Conservation (phyloP, 92 coral and sea anemone species). For the Anthopleura xanthogrammica region DNA sequence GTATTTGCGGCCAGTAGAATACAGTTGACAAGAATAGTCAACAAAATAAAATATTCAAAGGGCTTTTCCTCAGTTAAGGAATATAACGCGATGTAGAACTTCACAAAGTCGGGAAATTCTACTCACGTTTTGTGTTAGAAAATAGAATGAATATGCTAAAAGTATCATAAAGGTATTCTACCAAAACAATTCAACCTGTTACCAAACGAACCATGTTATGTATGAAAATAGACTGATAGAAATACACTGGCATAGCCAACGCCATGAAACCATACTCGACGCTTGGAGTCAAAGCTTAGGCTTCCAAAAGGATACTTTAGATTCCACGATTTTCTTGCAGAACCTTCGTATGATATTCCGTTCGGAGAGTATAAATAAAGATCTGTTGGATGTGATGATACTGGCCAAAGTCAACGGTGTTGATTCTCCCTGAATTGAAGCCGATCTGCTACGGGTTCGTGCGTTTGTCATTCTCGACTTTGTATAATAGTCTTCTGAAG, state of each 20-base stretch:
- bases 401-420: constrained; percentile 49
- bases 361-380: constrained; percentile 83
- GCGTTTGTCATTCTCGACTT: constrained; percentile 83
- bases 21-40: constrained; percentile 99
- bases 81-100: constrained; percentile 41
- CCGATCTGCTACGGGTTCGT: constrained; percentile 71
- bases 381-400: constrained; percentile 63
- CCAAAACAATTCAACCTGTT: constrained; percentile 3
- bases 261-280: constrained; percentile 27
- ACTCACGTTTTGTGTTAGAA: constrained; percentile 3
- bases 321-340: constrained; percentile 80
- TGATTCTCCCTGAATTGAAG: constrained; percentile 76
- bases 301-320: constrained; percentile 86
- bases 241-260: constrained; percentile 17
- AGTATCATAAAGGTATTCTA: neutral
- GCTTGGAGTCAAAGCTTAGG: constrained; percentile 11
- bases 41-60: constrained; percentile 96
- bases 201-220: constrained; percentile 5
- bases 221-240: constrained; percentile 1
- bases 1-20: constrained; percentile 93
- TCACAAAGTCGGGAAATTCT: constrained; percentile 30
- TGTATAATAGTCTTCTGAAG: constrained; percentile 84
- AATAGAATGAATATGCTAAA: neutral
- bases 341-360: constrained; percentile 73
- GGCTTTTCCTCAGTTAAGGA: constrained; percentile 96